phyloP scores from a whole-genome alignment of 2,113 vertebrate genomes.

The Macrotus californicus region DNA sequence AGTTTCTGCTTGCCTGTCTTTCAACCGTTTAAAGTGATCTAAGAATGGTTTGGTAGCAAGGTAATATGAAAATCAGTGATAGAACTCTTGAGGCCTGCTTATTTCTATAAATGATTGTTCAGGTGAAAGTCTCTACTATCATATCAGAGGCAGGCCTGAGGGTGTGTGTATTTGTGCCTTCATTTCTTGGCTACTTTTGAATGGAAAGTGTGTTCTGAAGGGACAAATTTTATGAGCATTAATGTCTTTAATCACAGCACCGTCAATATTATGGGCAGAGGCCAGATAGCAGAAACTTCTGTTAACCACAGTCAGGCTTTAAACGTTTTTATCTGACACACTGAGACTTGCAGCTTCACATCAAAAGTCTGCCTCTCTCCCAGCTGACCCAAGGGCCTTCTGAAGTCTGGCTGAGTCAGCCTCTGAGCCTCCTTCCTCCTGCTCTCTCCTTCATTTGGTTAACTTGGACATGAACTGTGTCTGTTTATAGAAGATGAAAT shows the following conservation, averaged over 20 bases:
- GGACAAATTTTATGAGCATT: conserved; percentile 8
- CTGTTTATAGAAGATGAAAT: conserved; percentile 43
- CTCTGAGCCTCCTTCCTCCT: conserved; percentile 40
- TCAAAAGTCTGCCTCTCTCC: conserved; percentile 63
- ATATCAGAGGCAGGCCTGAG: background rate
- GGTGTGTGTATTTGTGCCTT: background rate
- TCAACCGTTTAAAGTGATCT: background rate
- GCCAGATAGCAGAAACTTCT: conserved; percentile 46
- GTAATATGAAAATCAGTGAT: background rate
- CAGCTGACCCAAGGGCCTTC: conserved; percentile 56
- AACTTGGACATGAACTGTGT: conserved; percentile 51
- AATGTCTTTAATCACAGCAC: conserved; percentile 54
- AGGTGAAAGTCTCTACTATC: background rate
- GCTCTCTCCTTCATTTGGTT: conserved; percentile 42
- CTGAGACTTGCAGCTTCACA: conserved; percentile 52
- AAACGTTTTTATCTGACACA: conserved; percentile 60
- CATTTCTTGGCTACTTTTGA: background rate
- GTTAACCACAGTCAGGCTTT: conserved; percentile 65
- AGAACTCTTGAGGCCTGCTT: background rate
- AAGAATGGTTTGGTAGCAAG: background rate
- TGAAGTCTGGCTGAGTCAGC: conserved; percentile 61
- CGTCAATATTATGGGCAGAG: conserved; percentile 46
- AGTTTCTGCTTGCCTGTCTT: background rate
- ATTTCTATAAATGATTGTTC: background rate
- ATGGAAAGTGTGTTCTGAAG: background rate